phyloP scores from a whole-genome alignment of 64 coral and sea anemone genomes.

The Anthopleura sola region DNA sequence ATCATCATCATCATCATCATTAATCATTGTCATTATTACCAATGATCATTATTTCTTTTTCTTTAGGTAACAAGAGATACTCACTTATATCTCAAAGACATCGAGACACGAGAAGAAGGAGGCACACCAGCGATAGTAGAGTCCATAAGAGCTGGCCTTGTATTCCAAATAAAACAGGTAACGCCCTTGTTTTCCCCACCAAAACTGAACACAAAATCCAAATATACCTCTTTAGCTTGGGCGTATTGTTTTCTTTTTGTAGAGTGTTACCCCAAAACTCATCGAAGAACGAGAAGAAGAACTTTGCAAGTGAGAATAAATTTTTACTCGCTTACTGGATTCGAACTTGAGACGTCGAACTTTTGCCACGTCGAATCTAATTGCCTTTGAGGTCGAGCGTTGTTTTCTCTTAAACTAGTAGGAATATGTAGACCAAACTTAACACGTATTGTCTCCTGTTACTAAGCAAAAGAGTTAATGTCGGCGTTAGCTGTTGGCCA shows the following conservation, averaged over 20 bases:
- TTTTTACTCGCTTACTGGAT: neutral
- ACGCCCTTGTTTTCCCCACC: neutral
- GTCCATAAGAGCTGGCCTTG: conserved; percentile 93
- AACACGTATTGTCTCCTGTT: too few relatives aligned
- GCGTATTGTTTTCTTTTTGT: neutral
- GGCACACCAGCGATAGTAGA: conserved; percentile 98
- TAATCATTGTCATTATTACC: neutral
- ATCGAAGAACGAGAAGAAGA: conserved; percentile 90
- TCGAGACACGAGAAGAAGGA: conserved; percentile 91
- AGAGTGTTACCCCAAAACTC: conserved; percentile 54
- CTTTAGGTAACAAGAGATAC: conserved; percentile 82
- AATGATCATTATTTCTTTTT: neutral
- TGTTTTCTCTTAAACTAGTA: too few relatives aligned
- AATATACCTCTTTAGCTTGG: too few relatives aligned
- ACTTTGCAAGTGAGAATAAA: conserved; percentile 59
- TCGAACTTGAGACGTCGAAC: too few relatives aligned
- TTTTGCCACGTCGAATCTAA: too few relatives aligned
- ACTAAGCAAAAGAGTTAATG: too few relatives aligned
- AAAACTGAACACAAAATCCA: too few relatives aligned
- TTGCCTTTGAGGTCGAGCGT: too few relatives aligned
- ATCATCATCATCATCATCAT: neutral
- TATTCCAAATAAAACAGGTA: conserved; percentile 97
- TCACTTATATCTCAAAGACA: conserved; percentile 89
- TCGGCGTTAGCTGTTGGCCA: too few relatives aligned
- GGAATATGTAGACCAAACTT: too few relatives aligned